A percentile compares a stretch with the other conserved stretches of the same genome.
phyloP scores from a whole-genome alignment of 2,888 invertebrate genomes.

The Nymphalis c-album region DNA sequence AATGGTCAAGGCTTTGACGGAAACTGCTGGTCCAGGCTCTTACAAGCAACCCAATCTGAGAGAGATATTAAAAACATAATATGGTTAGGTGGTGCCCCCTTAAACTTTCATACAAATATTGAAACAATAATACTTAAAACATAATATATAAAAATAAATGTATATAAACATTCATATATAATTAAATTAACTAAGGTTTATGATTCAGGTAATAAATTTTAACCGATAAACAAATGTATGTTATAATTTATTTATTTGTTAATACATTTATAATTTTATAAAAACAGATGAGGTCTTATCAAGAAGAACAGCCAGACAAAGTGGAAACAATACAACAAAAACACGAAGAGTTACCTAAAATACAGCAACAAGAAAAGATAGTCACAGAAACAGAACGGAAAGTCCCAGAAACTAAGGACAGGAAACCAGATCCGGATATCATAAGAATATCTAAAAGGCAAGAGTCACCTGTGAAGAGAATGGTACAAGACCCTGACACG shows the following conservation, averaged over 20 bases:
- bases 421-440: slow-evolving; percentile 73
- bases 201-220: too few relatives aligned
- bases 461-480: slow-evolving; percentile 65
- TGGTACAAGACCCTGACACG: slow-evolving; percentile 63
- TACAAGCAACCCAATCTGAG: too few relatives aligned
- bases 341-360: slow-evolving; percentile 46
- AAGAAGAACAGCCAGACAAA: slow-evolving; percentile 63
- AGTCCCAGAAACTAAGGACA: slow-evolving; percentile 47
- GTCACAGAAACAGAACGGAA: slow-evolving; percentile 42
- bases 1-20: too few relatives aligned
- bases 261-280: background rate
- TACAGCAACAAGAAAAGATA: slow-evolving; percentile 32
- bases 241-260: background rate
- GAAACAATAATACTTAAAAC: too few relatives aligned
- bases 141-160: too few relatives aligned
- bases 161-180: too few relatives aligned
- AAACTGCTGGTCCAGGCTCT: too few relatives aligned
- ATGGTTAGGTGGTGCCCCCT: too few relatives aligned
- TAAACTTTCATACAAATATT: too few relatives aligned
- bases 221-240: background rate
- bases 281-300: slow-evolving; percentile 62
- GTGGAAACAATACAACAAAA: slow-evolving; percentile 51
- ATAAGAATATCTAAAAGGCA: slow-evolving; percentile 65
- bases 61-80: too few relatives aligned
- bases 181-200: too few relatives aligned